phyloP scores from a whole-genome alignment of 1,140 invertebrate species.

The Apis cerana region DNA sequence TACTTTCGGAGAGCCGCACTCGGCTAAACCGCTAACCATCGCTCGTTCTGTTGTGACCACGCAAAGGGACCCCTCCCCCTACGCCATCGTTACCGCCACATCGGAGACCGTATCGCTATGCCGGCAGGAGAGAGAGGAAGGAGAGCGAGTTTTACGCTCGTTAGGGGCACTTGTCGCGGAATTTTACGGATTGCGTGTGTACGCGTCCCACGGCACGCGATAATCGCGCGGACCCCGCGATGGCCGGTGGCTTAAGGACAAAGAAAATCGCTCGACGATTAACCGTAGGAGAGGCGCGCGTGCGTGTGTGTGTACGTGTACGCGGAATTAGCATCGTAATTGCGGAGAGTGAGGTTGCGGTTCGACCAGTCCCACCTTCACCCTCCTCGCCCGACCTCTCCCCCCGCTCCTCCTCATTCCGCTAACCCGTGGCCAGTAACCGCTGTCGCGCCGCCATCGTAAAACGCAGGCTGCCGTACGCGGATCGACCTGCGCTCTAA shows the following conservation, averaged over 20 bases:
- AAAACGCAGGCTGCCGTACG: slow-evolving; percentile 58
- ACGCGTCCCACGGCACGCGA: slow-evolving; percentile 14
- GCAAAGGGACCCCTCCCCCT: neutral
- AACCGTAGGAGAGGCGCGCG: slow-evolving; percentile 33
- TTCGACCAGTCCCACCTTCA: slow-evolving; percentile 41
- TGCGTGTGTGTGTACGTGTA: slow-evolving; percentile 24
- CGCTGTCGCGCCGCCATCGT: slow-evolving; percentile 53
- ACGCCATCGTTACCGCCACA: slow-evolving; percentile 8
- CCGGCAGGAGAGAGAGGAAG: neutral
- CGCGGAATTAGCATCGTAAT: slow-evolving; percentile 68
- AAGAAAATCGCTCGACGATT: slow-evolving; percentile 60
- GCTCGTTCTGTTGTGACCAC: neutral
- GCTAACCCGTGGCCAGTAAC: slow-evolving; percentile 3
- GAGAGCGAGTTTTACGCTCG: slow-evolving; percentile 33
- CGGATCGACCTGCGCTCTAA: slow-evolving; percentile 50
- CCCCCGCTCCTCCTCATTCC: neutral
- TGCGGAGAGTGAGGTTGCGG: slow-evolving; percentile 55
- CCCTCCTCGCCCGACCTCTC: neutral
- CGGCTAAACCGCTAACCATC: neutral
- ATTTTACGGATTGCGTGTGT: slow-evolving; percentile 21
- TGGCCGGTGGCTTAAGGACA: slow-evolving; percentile 10
- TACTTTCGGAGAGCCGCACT: neutral
- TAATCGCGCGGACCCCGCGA: slow-evolving; percentile 24
- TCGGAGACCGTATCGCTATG: neutral
- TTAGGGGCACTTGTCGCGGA: slow-evolving; percentile 7